A percentile compares a stretch with the other conserved stretches of the same genome.
phyloP scores from a whole-genome alignment of 2,888 invertebrate genomes.

The Macropis europaea region DNA sequence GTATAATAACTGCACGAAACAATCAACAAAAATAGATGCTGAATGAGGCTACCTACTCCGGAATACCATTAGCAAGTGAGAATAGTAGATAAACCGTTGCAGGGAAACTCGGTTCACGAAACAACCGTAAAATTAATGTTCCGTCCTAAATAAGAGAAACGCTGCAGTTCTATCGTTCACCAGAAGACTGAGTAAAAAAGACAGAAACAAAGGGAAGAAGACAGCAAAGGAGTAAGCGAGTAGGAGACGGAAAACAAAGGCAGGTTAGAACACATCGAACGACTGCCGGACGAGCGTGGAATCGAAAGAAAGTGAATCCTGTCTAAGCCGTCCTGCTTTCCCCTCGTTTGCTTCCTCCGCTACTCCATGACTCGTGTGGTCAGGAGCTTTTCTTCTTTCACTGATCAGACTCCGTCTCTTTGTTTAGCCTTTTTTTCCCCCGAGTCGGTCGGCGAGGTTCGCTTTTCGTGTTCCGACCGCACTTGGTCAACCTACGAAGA shows the following conservation, averaged over 20 bases:
- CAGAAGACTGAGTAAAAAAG: not conserved
- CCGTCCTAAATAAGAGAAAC: not conserved
- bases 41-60: too few relatives aligned
- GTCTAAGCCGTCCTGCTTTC: slow-evolving; percentile 49
- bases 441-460: slow-evolving; percentile 3
- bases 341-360: slow-evolving; percentile 46
- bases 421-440: slow-evolving; percentile 20
- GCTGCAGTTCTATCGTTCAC: not conserved
- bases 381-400: slow-evolving; percentile 37
- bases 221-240: slow-evolving; percentile 21
- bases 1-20: too few relatives aligned
- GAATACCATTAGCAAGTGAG: too few relatives aligned
- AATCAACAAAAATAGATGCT: too few relatives aligned
- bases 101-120: not conserved
- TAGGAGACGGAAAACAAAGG: slow-evolving; percentile 15
- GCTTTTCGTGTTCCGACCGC: slow-evolving; percentile 14
- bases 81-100: too few relatives aligned
- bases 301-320: slow-evolving; percentile 61
- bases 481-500: slow-evolving; percentile 20
- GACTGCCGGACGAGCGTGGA: slow-evolving; percentile 37
- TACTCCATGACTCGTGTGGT: slow-evolving; percentile 38
- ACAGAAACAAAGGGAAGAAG: not conserved
- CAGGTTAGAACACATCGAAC: slow-evolving; percentile 8
- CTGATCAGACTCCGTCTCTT: slow-evolving; percentile 21
- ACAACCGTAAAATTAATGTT: not conserved